Percentiles rank a stretch among this genome's conserved stretches.
Evolutionary conservation across 2,888 invertebrate species (phyloP).

Genomic region (Dryococelus australis): DNA sequence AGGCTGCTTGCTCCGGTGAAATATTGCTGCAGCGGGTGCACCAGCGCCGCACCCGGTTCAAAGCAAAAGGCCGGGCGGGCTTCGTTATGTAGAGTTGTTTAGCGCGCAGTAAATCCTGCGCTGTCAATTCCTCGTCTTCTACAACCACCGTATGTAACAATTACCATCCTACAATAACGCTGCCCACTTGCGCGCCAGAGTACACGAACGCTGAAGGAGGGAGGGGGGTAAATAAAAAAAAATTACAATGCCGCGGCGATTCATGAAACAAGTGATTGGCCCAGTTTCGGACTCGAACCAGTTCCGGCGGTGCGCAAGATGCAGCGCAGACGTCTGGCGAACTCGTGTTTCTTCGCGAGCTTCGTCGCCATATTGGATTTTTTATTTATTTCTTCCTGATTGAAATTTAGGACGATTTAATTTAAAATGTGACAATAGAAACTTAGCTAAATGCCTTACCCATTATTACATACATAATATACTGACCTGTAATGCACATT

Average conservation of each 20-base stretch:
- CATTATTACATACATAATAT: too few species aligned
- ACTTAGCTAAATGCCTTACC: too few species aligned
- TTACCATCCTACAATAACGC: neutral
- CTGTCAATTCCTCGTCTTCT: neutral
- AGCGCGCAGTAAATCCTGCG: neutral
- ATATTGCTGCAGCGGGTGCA: neutral
- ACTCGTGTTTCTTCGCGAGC: too few species aligned
- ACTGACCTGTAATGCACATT: too few species aligned
- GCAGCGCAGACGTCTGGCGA: too few species aligned
- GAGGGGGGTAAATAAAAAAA: neutral
- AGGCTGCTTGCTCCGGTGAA: neutral
- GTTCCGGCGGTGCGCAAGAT: too few species aligned
- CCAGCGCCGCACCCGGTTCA: neutral
- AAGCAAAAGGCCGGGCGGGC: neutral
- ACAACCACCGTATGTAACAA: conserved; percentile 3
- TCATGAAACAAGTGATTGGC: conserved; percentile 13
- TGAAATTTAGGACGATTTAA: too few species aligned
- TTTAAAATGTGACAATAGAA: too few species aligned
- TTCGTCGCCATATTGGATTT: too few species aligned
- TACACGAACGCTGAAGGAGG: neutral
- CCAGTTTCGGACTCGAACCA: too few species aligned
- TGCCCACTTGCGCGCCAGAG: neutral
- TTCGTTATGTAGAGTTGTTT: neutral
- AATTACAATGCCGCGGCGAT: conserved; percentile 17
- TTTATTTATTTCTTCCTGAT: too few species aligned